Base-by-base conservation (phyloP, 37 sponge, comb jelly and placozoan genomes). In the Beroe ovata region DNA sequence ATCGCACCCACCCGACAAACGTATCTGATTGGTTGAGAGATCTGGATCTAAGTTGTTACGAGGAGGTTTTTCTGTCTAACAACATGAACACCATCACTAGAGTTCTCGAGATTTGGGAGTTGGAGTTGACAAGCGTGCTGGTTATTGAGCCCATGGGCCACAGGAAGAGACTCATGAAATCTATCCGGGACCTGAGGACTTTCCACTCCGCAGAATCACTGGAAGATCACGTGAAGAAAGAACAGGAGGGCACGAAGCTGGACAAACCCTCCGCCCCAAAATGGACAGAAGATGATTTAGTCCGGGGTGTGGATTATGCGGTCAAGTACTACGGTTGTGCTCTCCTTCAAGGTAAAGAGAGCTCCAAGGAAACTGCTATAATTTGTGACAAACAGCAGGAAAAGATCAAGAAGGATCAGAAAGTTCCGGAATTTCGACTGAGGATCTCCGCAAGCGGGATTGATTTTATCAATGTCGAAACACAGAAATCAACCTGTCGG, bases 71-170 rank as follows among this genome's bases (percentile, higher is more conserved):
- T 20, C 39, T 40, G 26, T 16, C 38, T 29, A 19, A 36, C 22
- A 39, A 35, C 25, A 77, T 77, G 42, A 11, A 16, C 54, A 47
- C 54, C 54, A 47, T 77, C 4, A n/a, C 18, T 28, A 38, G 84
- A 40, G 84, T 77, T 39, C 84, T 77, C 54, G 84, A 39, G 42
- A 77, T 77, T 77, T 77, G 84, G 84, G 84, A 77, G 54, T 23
- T 77, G 18, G 84, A 77, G 54, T 42, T 77, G 26, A 77, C 84
- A 6, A 77, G 54, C n/a, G 33, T 77, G 28, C 54, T 77, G 21
- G 38, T 2, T 3, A 77, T 77, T 40, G 84, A 77, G 23, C 84
- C 84, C 8, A 40, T 77, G 1, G 84, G 84, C 1, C 84, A 77
- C 84, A 38, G 84, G 54, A 77, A 77, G 84, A 39, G 84, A 25